phyloP scores from a whole-genome alignment of 2,113 vertebrate genomes.

The Drymodes brunneopygia region DNA sequence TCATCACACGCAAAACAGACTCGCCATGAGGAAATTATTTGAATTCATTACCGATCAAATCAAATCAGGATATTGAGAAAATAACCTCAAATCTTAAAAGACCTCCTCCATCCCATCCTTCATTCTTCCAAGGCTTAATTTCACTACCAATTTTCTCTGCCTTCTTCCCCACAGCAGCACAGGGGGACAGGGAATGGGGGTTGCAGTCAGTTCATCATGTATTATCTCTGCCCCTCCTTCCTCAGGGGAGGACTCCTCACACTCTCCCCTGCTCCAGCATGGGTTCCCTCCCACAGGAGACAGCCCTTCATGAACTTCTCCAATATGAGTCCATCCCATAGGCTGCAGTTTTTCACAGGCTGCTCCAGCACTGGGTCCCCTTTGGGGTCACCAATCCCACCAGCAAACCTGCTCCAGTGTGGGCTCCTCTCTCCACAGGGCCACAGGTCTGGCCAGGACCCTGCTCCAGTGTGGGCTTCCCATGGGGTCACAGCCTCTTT shows the following conservation, averaged over 20 bases:
- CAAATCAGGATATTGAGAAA: background rate
- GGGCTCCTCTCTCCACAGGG: fast-evolving
- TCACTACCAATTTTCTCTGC: background rate
- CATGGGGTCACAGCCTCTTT: background rate
- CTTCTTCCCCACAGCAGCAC: background rate
- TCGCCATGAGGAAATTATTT: fast-evolving
- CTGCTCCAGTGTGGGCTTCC: background rate
- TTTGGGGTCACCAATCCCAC: background rate
- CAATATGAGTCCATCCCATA: background rate
- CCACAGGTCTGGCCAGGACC: background rate
- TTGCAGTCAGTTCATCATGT: background rate
- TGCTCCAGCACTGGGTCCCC: background rate
- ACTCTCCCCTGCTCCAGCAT: background rate
- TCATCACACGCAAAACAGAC: background rate
- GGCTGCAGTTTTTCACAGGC: background rate
- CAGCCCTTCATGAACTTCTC: background rate
- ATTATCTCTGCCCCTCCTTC: background rate
- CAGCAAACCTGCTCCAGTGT: background rate
- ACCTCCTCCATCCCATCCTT: background rate
- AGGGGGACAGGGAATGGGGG: background rate
- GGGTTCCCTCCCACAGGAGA: background rate
- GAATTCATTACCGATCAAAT: background rate
- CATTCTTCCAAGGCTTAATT: background rate
- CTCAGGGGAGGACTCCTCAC: background rate
- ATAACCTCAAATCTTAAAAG: background rate